Conservation (phyloP, 2,797 vertebrate species). For the Accipiter fasciatus region DNA sequence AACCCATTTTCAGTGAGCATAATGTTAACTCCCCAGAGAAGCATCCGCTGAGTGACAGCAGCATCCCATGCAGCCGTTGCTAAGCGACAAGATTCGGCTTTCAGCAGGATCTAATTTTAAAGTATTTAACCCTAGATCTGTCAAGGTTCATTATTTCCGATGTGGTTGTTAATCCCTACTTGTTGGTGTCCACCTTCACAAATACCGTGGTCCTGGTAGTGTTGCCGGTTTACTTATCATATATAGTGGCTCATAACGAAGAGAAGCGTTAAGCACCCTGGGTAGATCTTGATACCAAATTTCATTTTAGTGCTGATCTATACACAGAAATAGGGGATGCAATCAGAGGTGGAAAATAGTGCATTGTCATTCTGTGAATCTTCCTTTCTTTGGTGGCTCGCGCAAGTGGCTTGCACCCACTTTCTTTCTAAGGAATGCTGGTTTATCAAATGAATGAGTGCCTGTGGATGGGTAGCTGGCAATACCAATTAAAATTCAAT, state of each 20-base stretch:
- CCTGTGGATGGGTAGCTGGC: not conserved
- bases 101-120: slow-evolving; percentile 71
- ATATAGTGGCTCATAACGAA: not conserved
- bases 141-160: slow-evolving; percentile 59
- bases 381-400: not conserved
- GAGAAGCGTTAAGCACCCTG: not conserved
- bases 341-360: not conserved
- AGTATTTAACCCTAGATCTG: slow-evolving; percentile 73
- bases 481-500: not conserved
- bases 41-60: slow-evolving; percentile 73
- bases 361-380: not conserved
- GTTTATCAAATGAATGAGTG: not conserved
- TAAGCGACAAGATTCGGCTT: slow-evolving; percentile 73
- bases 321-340: not conserved
- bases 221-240: not conserved
- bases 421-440: not conserved
- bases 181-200: not conserved
- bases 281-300: not conserved
- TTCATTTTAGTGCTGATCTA: not conserved
- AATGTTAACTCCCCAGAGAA: slow-evolving; percentile 62
- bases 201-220: not conserved
- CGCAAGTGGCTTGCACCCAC: not conserved
- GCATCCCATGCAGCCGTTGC: slow-evolving; percentile 70
- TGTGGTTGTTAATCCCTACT: slow-evolving; percentile 15
- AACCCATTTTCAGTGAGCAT: slow-evolving; percentile 54